phyloP scores from a whole-genome alignment of 2,797 vertebrate genomes.

The Macroramphosus scolopax region DNA sequence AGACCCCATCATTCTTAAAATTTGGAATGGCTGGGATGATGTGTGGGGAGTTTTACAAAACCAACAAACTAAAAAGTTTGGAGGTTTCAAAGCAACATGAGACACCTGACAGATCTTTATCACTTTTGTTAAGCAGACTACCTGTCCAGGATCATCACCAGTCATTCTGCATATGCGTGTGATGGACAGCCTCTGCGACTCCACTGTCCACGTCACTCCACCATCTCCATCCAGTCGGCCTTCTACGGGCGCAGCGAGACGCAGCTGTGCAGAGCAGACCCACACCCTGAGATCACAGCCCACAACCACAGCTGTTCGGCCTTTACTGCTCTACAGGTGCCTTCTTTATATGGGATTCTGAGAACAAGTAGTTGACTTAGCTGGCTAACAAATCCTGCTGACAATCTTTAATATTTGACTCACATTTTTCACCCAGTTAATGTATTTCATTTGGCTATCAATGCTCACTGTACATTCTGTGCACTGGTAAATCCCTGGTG shows the following conservation, averaged over 20 bases:
- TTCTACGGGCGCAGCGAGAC: constrained; percentile 82
- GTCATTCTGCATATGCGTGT: constrained; percentile 88
- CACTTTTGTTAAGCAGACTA: constrained; percentile 80
- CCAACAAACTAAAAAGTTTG: too few relatives aligned
- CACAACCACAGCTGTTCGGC: constrained; percentile 80
- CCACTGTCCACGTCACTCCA: constrained; percentile 91
- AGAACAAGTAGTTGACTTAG: too few relatives aligned
- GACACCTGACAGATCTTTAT: too few relatives aligned
- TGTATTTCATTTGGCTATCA: neutral
- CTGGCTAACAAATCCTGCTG: too few relatives aligned
- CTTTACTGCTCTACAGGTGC: constrained; percentile 91
- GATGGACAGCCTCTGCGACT: constrained; percentile 88
- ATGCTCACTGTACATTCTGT: neutral
- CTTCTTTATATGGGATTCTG: constrained; percentile 11
- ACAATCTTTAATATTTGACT: neutral
- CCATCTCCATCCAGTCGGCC: constrained; percentile 90
- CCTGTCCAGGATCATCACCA: constrained; percentile 90
- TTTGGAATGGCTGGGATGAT: too few relatives aligned
- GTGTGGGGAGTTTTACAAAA: too few relatives aligned
- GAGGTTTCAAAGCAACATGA: too few relatives aligned
- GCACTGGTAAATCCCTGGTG: too few relatives aligned
- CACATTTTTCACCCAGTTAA: constrained; percentile 9
- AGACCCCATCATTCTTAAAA: too few relatives aligned
- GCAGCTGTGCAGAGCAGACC: constrained; percentile 62
- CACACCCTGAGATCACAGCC: constrained; percentile 10